phyloP scores from a whole-genome alignment of 2,888 invertebrate genomes.

The Meiosimyza decipiens region DNA sequence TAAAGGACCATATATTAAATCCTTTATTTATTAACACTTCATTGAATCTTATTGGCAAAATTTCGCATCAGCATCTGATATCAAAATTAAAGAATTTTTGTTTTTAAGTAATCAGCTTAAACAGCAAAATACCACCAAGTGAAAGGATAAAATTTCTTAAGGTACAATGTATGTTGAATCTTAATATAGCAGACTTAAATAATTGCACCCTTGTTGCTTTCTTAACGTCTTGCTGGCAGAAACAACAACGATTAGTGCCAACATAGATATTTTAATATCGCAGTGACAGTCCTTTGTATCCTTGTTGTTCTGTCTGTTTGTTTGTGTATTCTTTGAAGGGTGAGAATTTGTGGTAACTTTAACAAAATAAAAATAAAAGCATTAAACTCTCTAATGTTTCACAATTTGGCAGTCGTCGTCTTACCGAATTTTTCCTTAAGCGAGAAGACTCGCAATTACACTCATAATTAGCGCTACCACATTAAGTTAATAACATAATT shows the following conservation, averaged over 20 bases:
- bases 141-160: constrained; percentile 16
- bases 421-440: too few species aligned
- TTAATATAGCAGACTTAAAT: constrained; percentile 12
- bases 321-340: not conserved
- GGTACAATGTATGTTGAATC: constrained; percentile 2
- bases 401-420: not conserved
- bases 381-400: too few species aligned
- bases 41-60: constrained; percentile 33
- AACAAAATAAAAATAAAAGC: too few species aligned
- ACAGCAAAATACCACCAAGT: not conserved
- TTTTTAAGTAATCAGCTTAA: constrained; percentile 3
- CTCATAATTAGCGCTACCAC: constrained; percentile 30
- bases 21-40: constrained; percentile 35
- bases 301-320: not conserved
- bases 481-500: constrained; percentile 21
- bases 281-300: too few species aligned
- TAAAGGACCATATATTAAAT: not conserved
- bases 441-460: too few species aligned
- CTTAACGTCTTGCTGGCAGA: not conserved
- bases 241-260: not conserved
- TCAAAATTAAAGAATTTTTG: constrained; percentile 11
- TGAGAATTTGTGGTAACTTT: too few species aligned
- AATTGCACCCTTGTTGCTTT: constrained; percentile 30
- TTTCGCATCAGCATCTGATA: constrained; percentile 23
- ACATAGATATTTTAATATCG: not conserved